Percentiles rank a stretch among this genome's conserved stretches.
phyloP scores from a whole-genome alignment of 2,888 invertebrate species.

The Octonoba sinensis region DNA sequence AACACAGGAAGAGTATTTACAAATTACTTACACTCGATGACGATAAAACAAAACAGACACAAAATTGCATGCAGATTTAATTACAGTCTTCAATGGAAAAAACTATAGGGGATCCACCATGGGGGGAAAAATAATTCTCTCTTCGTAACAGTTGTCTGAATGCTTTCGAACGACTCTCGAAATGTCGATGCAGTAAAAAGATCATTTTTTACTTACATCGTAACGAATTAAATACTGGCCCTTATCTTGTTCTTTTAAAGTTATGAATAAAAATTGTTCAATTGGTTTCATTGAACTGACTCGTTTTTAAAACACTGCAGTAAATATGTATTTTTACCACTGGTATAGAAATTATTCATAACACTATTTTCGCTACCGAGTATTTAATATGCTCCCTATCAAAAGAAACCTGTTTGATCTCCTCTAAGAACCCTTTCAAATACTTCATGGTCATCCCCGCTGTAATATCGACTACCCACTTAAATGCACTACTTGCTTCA shows the following conservation, averaged over 20 bases:
- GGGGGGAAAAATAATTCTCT: neutral
- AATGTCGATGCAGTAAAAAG: no score
- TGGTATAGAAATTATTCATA: neutral
- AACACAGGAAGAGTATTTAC: slow-evolving; percentile 36
- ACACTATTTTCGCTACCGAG: no score
- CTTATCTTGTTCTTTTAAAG: neutral
- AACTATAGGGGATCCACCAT: neutral
- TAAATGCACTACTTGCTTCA: slow-evolving; percentile 17
- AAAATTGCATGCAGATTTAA: slow-evolving; percentile 14
- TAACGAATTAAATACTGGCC: neutral
- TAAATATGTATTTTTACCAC: neutral
- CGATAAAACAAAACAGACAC: slow-evolving; percentile 20
- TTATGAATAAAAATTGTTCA: neutral
- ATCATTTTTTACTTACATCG: neutral
- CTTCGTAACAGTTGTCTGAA: neutral
- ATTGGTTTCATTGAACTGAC: no score
- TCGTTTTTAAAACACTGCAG: no score
- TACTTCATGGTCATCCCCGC: no score
- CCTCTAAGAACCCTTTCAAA: no score
- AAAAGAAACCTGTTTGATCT: no score
- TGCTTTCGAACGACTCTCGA: neutral
- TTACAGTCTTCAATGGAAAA: slow-evolving; percentile 21
- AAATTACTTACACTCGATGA: slow-evolving; percentile 25
- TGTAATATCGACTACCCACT: no score
- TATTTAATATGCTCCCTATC: no score